Evolutionary conservation across 2,888 invertebrate species (phyloP).

Genomic region (Abrostola tripartita): DNA sequence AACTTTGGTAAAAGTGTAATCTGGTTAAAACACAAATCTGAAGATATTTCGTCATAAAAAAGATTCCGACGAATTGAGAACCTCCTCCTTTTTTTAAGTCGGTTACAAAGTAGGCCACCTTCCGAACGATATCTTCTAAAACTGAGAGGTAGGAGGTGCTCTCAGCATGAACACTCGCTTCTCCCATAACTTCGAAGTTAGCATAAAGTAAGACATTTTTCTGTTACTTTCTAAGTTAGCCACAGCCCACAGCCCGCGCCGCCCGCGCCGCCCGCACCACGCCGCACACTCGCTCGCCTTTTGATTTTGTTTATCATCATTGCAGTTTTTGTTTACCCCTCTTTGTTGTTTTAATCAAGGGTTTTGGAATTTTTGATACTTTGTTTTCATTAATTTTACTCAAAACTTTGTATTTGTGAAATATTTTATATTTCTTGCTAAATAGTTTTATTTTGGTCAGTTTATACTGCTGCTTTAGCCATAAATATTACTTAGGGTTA

Average conservation of each 20-base stretch:
- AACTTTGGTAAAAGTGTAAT: no score
- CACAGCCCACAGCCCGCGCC: no score
- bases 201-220: neutral
- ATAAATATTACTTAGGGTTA: neutral
- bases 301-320: conserved; percentile 59
- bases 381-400: conserved; percentile 26
- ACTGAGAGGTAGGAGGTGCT: neutral
- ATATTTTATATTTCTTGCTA: conserved; percentile 34
- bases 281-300: no score
- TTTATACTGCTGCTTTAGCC: no score
- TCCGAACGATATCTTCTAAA: neutral
- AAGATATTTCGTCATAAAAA: neutral
- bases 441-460: conserved; percentile 12
- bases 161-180: conserved; percentile 11
- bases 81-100: no score
- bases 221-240: no score
- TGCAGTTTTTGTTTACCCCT: conserved; percentile 50
- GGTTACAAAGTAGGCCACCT: neutral
- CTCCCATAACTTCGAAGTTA: conserved; percentile 20
- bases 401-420: conserved; percentile 25
- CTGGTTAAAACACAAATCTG: neutral
- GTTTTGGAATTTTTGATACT: conserved; percentile 7
- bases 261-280: no score
- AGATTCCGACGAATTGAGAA: no score
- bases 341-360: conserved; percentile 48